Conservation (phyloP, 2,888 invertebrate species). For the Ochlodes sylvanus region DNA sequence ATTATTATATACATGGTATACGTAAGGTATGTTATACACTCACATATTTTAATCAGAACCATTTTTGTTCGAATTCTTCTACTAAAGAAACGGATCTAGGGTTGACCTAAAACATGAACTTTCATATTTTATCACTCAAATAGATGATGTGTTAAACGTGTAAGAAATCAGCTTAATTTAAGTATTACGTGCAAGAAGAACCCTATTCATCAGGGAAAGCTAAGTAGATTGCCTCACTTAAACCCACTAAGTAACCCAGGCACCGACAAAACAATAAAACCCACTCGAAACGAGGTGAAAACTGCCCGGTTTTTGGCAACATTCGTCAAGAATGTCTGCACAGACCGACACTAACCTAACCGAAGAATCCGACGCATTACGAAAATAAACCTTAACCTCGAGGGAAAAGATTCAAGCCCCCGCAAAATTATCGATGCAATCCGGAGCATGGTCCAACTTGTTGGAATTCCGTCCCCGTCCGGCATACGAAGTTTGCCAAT, state of each 20-base stretch:
- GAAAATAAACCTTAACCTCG: conserved; percentile 59
- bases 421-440: conserved; percentile 55
- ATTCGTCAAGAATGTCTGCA: conserved; percentile 79
- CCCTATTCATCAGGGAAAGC: conserved; percentile 18
- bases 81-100: too few species aligned
- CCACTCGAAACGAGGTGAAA: conserved; percentile 72
- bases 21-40: too few species aligned
- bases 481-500: conserved; percentile 66
- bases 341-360: conserved; percentile 53
- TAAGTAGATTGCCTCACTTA: conserved; percentile 34
- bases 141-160: background rate
- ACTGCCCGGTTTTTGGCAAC: conserved; percentile 81
- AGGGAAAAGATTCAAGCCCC: conserved; percentile 51
- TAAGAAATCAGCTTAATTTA: background rate
- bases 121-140: too few species aligned
- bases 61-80: too few species aligned
- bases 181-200: conserved; percentile 11
- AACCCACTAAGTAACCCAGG: conserved; percentile 41
- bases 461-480: conserved; percentile 81
- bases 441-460: conserved; percentile 74
- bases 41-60: too few species aligned
- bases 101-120: too few species aligned
- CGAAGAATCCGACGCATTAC: conserved; percentile 48
- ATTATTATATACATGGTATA: too few species aligned
- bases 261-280: conserved; percentile 74